Evolutionary conservation across 2,113 vertebrate species (phyloP), one percentile per base, ranked within the genome.

Genomic region (Pelobates fuscus): DNA sequence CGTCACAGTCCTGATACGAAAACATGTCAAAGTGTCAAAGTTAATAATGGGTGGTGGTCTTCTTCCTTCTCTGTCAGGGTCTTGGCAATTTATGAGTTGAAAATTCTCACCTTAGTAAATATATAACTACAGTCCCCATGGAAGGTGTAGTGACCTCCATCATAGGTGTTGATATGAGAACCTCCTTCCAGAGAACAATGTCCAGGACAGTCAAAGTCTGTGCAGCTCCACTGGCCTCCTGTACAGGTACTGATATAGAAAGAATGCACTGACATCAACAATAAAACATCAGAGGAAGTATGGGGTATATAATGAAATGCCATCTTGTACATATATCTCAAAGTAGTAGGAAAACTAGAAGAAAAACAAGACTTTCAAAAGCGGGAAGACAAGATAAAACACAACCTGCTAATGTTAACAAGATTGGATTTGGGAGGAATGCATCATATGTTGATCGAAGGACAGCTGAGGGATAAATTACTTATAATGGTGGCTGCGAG

Each of bases 171-270:
- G 73, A 99, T 79, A 66, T 99, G 95, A 1, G 94, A 85, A 7
- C 95, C 96, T n/a, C 97, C 97, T 59, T 86, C 84, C 46, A 98
- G 78, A 0, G 94, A 94, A 81, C 95, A 95, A 7, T 62, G 83
- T 55, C 86, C 91, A 65, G 91, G 86, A 81, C 95, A 95, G 68
- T 90, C 79, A 2, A 78, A 77, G 12, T 93, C 82, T 1, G 25
- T 60, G 30, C 95, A 97, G 0, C 0, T 79, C 95, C 95, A 97
- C 66, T 84, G 80, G 2, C 94, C 93, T 23, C 84, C 84, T 5
- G 76, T 37, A 68, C 94, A 97, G 2, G 82, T 80, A 57, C 95
- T 96, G 83, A 24, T 72, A 60, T 43, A 49, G 64, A 70, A 30
- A 32, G 4, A 67, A 20, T n/a, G n/a, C n/a, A n/a, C n/a, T n/a